Percentiles rank a stretch among this genome's conserved stretches.
These are phyloP conservation scores for Chironomus riparius DNA, from an alignment of 2,888 invertebrate genomes.

Conservation along the genomic window DNA sequence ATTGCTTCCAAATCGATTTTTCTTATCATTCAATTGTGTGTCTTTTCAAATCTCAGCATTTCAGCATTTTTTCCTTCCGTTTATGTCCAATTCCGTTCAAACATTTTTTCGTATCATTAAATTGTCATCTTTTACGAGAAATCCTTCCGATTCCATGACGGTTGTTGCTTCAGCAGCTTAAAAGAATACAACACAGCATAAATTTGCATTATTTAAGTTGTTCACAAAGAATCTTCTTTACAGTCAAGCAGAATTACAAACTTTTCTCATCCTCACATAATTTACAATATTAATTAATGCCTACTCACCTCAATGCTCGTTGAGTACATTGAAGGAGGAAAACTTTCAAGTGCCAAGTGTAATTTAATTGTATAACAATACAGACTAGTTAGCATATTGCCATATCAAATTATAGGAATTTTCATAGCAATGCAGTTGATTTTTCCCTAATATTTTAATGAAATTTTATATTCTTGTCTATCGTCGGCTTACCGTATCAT, in stretches of 20 bases:
- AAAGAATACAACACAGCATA: too few species aligned
- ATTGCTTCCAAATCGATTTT: constrained; percentile 9
- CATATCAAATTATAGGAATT: neutral
- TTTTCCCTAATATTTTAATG: neutral
- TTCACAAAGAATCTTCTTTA: too few species aligned
- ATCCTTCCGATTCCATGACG: too few species aligned
- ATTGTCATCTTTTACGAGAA: too few species aligned
- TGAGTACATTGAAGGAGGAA: neutral
- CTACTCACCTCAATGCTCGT: neutral
- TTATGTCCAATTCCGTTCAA: too few species aligned
- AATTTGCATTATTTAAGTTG: too few species aligned
- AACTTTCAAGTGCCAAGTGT: neutral
- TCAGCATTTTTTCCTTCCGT: neutral
- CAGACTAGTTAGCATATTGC: neutral
- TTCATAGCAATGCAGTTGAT: neutral
- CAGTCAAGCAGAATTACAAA: too few species aligned
- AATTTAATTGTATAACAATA: neutral
- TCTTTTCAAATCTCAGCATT: neutral
- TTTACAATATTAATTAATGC: too few species aligned
- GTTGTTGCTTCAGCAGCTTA: too few species aligned
- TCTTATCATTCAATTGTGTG: neutral
- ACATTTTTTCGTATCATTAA: too few species aligned
- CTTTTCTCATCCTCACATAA: neutral
- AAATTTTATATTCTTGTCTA: neutral
- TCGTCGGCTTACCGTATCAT: neutral